Conservation (phyloP, 2,888 invertebrate species). For the Podabrus alpinus region DNA sequence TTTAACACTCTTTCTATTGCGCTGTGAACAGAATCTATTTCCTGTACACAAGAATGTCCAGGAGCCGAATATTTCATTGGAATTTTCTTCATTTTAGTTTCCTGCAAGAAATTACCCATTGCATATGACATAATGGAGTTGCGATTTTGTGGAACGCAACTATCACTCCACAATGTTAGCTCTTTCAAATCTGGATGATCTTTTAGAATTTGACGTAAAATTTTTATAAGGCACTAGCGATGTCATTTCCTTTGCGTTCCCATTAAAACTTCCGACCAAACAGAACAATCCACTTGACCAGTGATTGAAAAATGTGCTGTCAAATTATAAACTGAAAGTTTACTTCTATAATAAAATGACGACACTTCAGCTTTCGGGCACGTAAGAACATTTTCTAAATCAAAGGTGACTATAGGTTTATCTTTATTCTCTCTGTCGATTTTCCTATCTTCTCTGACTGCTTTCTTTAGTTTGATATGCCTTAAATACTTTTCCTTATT, state of each 20-base stretch:
- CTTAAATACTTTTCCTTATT: too few species aligned
- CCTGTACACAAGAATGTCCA: slow-evolving; percentile 37
- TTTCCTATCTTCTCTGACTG: too few species aligned
- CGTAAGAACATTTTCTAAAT: too few species aligned
- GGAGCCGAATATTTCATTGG: slow-evolving; percentile 31
- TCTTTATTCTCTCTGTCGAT: too few species aligned
- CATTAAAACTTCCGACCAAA: slow-evolving; percentile 38
- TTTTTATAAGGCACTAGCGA: slow-evolving; percentile 37
- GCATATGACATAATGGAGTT: slow-evolving; percentile 26
- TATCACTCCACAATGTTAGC: slow-evolving; percentile 34
- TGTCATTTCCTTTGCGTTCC: slow-evolving; percentile 37
- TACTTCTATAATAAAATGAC: too few species aligned
- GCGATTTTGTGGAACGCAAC: slow-evolving; percentile 35
- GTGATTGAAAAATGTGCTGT: too few species aligned
- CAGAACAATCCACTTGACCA: slow-evolving; percentile 37
- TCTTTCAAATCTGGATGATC: slow-evolving; percentile 30
- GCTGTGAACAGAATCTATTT: slow-evolving; percentile 32
- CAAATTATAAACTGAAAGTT: too few species aligned
- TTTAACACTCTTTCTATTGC: slow-evolving; percentile 27
- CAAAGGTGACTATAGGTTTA: too few species aligned
- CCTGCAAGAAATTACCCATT: slow-evolving; percentile 24
- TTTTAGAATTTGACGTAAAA: slow-evolving; percentile 31
- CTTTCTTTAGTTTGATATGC: too few species aligned
- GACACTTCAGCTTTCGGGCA: too few species aligned
- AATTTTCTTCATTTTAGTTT: slow-evolving; percentile 13